A percentile compares a stretch with the other conserved stretches of the same genome.
Conservation (phyloP, 2,797 vertebrate genomes). For the Urocyon cinereoargenteus region DNA sequence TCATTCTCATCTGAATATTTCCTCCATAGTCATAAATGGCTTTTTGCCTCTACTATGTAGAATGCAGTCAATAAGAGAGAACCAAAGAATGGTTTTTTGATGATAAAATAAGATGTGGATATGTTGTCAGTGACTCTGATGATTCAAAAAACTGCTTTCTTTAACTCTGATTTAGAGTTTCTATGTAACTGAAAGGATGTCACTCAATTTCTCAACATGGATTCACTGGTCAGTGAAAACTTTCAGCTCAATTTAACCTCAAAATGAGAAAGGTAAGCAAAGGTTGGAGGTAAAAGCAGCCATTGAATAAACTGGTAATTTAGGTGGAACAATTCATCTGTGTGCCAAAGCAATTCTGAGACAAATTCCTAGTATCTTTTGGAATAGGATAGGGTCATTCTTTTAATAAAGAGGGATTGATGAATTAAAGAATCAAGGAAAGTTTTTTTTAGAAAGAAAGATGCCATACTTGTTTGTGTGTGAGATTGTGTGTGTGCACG, state of each 20-base stretch:
- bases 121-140: background rate
- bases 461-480: background rate
- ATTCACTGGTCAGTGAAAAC: background rate
- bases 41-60: background rate
- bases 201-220: background rate
- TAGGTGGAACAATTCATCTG: background rate
- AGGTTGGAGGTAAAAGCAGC: background rate
- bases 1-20: background rate
- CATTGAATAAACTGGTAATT: background rate
- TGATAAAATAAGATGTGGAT: background rate
- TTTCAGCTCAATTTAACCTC: background rate
- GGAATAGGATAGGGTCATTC: background rate
- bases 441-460: constrained; percentile 17
- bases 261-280: background rate
- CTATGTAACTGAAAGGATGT: background rate
- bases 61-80: background rate
- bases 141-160: background rate
- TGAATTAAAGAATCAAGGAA: background rate
- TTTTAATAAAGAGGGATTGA: constrained; percentile 8
- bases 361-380: background rate
- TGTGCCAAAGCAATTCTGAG: background rate
- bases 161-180: background rate
- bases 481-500: background rate
- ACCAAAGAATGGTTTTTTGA: background rate
- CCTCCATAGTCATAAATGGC: background rate